phyloP scores from a whole-genome alignment of 2,113 vertebrate species.

The Phrynosoma platyrhinos region DNA sequence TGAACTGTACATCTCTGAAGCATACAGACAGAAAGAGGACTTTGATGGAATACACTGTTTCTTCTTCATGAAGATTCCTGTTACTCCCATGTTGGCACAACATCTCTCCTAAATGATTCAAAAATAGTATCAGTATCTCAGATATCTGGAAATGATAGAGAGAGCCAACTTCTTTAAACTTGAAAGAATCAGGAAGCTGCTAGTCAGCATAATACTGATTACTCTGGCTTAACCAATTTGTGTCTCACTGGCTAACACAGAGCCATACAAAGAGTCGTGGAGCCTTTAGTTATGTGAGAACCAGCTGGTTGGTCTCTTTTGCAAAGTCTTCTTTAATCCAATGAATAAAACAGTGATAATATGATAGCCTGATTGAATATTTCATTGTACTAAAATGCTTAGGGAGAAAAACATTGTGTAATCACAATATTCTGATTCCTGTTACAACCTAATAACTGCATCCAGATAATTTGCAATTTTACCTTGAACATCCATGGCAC shows the following conservation, averaged over 20 bases:
- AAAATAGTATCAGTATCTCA: neutral
- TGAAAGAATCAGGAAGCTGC: neutral
- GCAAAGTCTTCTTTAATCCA: neutral
- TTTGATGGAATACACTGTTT: neutral
- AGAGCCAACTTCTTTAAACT: neutral
- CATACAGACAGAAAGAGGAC: neutral
- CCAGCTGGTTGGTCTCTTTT: neutral
- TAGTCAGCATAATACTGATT: neutral
- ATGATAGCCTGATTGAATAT: constrained; percentile 54
- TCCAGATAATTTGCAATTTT: constrained; percentile 54
- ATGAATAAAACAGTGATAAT: constrained; percentile 38
- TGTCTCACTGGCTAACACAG: neutral
- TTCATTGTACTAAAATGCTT: constrained; percentile 68
- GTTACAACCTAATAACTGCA: constrained; percentile 57
- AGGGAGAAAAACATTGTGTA: constrained; percentile 65
- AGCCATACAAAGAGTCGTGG: neutral
- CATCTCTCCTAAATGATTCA: neutral
- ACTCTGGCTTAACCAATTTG: neutral
- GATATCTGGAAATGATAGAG: neutral
- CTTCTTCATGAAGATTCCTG: neutral
- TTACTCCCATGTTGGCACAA: neutral
- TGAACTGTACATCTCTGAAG: neutral
- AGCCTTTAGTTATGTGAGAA: neutral
- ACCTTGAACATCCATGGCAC: constrained; percentile 22
- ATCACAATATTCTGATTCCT: constrained; percentile 68